Percentiles rank a stretch among this genome's conserved stretches.
phyloP scores from a whole-genome alignment of 2,113 vertebrate species.

The Azemiops feae region DNA sequence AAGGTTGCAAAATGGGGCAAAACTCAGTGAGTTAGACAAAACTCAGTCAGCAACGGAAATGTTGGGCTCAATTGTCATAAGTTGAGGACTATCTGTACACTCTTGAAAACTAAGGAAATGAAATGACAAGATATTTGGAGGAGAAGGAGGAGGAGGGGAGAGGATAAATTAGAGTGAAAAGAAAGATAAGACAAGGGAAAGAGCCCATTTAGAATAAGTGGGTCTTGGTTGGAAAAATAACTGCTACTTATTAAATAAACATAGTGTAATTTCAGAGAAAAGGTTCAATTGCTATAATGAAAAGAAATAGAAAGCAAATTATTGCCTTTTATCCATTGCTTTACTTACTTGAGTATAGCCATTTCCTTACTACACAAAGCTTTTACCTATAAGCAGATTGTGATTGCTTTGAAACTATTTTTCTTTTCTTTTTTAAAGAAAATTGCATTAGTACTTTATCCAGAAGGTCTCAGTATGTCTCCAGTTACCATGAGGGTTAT shows the following conservation, averaged over 20 bases:
- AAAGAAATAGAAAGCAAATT: background rate
- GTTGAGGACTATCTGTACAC: background rate
- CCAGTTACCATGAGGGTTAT: background rate
- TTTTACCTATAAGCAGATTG: background rate
- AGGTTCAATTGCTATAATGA: background rate
- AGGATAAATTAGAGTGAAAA: background rate
- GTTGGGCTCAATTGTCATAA: background rate
- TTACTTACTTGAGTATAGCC: background rate
- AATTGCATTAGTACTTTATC: background rate
- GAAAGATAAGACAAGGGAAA: background rate
- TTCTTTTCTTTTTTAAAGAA: background rate
- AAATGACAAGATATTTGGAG: background rate
- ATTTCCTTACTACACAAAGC: background rate
- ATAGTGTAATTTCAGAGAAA: background rate
- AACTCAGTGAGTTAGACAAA: background rate
- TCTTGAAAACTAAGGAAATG: background rate
- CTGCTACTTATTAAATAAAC: background rate
- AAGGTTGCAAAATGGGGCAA: background rate
- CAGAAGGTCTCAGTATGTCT: background rate
- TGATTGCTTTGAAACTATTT: background rate
- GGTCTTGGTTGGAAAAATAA: background rate
- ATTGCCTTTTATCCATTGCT: background rate
- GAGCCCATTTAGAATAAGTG: background rate
- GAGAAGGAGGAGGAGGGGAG: background rate
- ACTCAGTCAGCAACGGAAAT: background rate